Conservation (phyloP, 2,113 vertebrate species). For the Takifugu bimaculatus region DNA sequence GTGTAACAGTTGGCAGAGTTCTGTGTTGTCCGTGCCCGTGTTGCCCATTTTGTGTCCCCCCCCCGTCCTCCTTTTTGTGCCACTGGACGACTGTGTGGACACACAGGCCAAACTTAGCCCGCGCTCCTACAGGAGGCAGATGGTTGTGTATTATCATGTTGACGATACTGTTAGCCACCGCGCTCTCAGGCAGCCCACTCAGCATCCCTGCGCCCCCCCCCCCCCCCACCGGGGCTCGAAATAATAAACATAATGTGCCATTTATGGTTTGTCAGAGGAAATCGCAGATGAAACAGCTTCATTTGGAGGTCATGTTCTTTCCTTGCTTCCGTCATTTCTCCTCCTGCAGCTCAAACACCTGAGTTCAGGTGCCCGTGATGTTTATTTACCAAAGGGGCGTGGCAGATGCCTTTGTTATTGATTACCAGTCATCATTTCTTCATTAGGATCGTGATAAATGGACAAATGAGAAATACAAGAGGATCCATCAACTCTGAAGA, state of each 20-base stretch:
- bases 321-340: conserved; percentile 9
- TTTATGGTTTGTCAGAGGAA: conserved; percentile 37
- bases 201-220: conserved; percentile 50
- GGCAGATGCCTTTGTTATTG: too few relatives aligned
- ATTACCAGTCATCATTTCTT: too few relatives aligned
- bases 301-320: conserved; percentile 34
- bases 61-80: conserved; percentile 31
- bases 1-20: conserved; percentile 53
- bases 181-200: conserved; percentile 59
- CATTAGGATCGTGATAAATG: too few relatives aligned
- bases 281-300: conserved; percentile 7
- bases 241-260: conserved; percentile 49
- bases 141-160: conserved; percentile 58
- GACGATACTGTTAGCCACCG: conserved; percentile 56
- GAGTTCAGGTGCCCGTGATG: conserved; percentile 1
- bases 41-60: conserved; percentile 55
- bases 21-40: conserved; percentile 32
- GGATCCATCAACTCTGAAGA: too few relatives aligned
- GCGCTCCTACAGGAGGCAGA: conserved; percentile 60
- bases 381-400: too few relatives aligned
- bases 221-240: conserved; percentile 46
- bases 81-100: conserved; percentile 40
- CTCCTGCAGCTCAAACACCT: not conserved
- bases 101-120: conserved; percentile 57
- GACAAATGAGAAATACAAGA: too few relatives aligned